Evolutionary conservation across 2,113 vertebrate genomes (phyloP), one percentile per base, ranked within the genome.

Genomic region (Myiozetetes cayanensis): DNA sequence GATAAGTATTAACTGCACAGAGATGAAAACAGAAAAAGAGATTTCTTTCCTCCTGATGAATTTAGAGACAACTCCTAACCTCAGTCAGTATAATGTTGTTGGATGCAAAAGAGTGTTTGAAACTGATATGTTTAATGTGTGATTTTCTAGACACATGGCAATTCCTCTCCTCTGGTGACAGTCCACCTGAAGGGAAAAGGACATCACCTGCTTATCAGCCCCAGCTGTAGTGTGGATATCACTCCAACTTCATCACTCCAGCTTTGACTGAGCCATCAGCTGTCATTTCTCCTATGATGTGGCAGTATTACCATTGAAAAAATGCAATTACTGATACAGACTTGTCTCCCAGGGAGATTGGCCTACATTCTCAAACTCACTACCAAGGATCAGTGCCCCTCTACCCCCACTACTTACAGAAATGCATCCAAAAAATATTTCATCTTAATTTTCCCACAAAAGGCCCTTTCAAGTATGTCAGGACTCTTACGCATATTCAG

Each of bases 171-270:
- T 52, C 43, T 0, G 4, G 43, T 7, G 24, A 21, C 50, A 61
- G 39, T 21, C 52, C 74, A 63, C 30, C 39, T 47, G 44, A 75
- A 47, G 25, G 39, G 68, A 49, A 80, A 25, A 63, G 33, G 43
- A 59, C 33, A 73, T 43, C 16, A 33, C 19, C 63, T 30, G 35
- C 72, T 66, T 23, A 31, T 24, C 46, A 70, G n/a, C 12, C 39
- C 27, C 2, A 0, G 31, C 17, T 12, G 49, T 19, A 39, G 50
- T 0, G 24, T 1, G 16, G 46, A 12, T 3, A 7, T 24, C 1
- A 3, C 2, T 3, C 37, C 58, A 75, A 67, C 28, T 44, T 79
- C 44, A 28, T 43, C 37, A 18, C 2, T 1, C 6, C 56, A n/a
- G 30, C 56, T 47, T 47, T 14, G 0, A 28, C 14, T 12, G 31